Conservation (phyloP, 2,888 invertebrate species). For the Rutpela maculata region DNA sequence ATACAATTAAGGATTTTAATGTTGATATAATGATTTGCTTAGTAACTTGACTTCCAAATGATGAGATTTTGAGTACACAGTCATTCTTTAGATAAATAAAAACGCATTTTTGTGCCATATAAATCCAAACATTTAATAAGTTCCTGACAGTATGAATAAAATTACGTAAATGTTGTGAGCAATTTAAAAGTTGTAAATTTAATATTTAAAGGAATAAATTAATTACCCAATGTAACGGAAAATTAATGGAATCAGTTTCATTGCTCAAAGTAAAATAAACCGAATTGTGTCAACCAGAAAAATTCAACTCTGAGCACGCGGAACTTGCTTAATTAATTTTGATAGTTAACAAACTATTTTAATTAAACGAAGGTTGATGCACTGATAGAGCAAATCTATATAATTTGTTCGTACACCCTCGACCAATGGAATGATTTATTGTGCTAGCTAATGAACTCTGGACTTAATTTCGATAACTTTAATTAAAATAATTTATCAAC, state of each 20-base stretch:
- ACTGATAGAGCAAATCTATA: constrained; percentile 56
- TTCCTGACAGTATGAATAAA: no score
- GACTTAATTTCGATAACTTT: constrained; percentile 68
- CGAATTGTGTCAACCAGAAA: constrained; percentile 3
- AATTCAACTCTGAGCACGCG: not conserved
- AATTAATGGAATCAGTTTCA: not conserved
- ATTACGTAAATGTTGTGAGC: no score
- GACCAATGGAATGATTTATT: constrained; percentile 62
- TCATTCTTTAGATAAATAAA: no score
- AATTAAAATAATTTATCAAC: constrained; percentile 68
- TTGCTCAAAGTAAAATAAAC: not conserved
- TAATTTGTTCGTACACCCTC: constrained; percentile 59
- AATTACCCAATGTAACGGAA: not conserved
- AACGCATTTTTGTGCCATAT: no score
- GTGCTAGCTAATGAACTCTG: constrained; percentile 64
- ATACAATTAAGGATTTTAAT: no score
- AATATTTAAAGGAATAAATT: no score
- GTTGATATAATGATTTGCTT: no score
- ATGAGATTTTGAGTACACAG: no score
- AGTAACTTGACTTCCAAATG: no score
- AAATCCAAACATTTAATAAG: no score
- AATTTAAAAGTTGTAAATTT: no score
- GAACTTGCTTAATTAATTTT: constrained; percentile 23
- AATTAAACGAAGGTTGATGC: constrained; percentile 32
- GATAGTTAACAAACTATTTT: constrained; percentile 36